Base-by-base conservation (phyloP, 2,888 invertebrate species). In the Saturnia pavonia region DNA sequence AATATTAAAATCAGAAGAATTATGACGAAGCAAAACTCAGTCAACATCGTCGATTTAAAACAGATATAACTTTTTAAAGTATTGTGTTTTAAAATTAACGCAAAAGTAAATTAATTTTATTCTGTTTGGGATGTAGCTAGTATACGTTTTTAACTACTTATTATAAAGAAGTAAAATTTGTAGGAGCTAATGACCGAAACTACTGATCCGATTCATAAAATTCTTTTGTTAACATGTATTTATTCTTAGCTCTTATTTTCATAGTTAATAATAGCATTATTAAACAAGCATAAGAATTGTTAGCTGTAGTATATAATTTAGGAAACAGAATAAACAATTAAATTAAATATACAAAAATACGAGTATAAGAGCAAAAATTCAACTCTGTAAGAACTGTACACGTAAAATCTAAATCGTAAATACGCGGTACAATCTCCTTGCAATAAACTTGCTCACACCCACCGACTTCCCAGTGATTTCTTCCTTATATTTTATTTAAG, bases 401-500 rank as follows among this genome's bases (percentile, higher is more conserved):
- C 42, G 66, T 66, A 54, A 54, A 70, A 67, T 51, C 51, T 67
- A 70, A 54, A 67, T 70, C 68, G 68, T 82, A 82, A 83, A 82
- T 81, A 80, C 65, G 42, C 45, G 81, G 85, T 86, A 82, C 84
- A 83, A 86, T 85, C 84, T 85, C 77, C 78, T 77, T 76, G 84
- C 85, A 79, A 85, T 88, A 88, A 89, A 89, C 75, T 85, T 81
- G 69, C 73, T 75, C 77, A 74, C 77, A 75, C 76, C 69, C 74
- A 77, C 82, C 85, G 65, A 65, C 40, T 65, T 65, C 65, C 40
- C 88, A 85, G 88, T 90, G 92, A 92, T 91, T 91, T 90, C 89
- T 87, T 86, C 87, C 88, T 89, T 87, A 91, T 92, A 91, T 89
- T 90, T 91, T 92, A 92, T 92, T 92, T 89, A 91, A 84, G 83